Base-by-base conservation (phyloP, 2,797 vertebrate genomes). In the Sebastes nivosus region DNA sequence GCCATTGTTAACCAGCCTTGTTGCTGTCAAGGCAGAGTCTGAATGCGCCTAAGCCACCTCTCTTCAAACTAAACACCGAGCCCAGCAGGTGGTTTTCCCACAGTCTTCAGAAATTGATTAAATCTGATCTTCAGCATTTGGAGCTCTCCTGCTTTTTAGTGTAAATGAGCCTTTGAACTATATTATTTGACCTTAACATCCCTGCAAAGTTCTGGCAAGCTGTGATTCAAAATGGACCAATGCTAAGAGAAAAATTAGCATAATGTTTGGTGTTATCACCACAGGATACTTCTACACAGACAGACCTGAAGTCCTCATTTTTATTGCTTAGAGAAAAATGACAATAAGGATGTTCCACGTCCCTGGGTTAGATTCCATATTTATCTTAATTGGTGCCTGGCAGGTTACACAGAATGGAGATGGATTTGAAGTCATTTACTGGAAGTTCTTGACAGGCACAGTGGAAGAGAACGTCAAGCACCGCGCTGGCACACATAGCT, bases 371-470 rank as follows among this genome's bases (percentile, higher is more conserved):
- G 89, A 94, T 86, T 79, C 78, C 87, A 94, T 92, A 93, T 95
- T 95, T 91, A 89, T 96, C 93, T 91, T 96, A 95, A 95, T 96
- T 95, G 89, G 82, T 68, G 88, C 89, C 91, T 92, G 92, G 95
- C 82, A 87, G 83, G 79, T 20, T 63, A 74, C 91, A 90, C 88
- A 52, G 93, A 94, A 96, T 93, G 90, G 94, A 96, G 95, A 95
- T 94, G 87, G 93, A 95, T 96, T 95, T 93, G 93, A 93, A 84
- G 86, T 95, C 86, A 94, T 94, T 95, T 94, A 92, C 90, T 92
- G 93, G 91, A 91, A 93, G 91, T 91, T 95, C 94, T 94, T 95
- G 83, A 93, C 95, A 93, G 94, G 94, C 89, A 88, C 89, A 79
- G 76, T 81, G 81, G 70, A 93, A 92, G 92, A 92, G 93, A 95